phyloP scores from a whole-genome alignment of 2,797 vertebrate species.

The Graptemys geographica region DNA sequence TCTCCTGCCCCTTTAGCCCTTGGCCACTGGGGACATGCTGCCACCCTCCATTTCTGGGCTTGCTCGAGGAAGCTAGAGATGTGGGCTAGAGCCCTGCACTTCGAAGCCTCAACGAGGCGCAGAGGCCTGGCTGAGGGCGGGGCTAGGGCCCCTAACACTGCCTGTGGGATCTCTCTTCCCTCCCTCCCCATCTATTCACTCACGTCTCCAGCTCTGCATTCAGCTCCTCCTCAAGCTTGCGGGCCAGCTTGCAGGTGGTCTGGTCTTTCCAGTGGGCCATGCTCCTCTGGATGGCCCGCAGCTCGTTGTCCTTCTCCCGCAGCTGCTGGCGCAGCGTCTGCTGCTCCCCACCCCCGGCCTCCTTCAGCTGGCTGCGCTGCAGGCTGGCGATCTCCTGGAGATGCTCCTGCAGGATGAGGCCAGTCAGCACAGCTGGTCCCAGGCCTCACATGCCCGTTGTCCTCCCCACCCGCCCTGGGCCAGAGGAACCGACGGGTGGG shows the following conservation, averaged over 20 bases:
- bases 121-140: no score
- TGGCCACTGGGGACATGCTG: background rate
- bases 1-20: background rate
- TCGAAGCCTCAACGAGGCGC: no score
- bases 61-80: no score
- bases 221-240: conserved; percentile 82
- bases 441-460: background rate
- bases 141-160: no score
- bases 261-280: conserved; percentile 82
- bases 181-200: background rate
- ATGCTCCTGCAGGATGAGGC: conserved; percentile 80
- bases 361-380: conserved; percentile 62
- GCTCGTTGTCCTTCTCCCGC: conserved; percentile 80
- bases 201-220: conserved; percentile 83
- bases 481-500: background rate
- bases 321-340: conserved; percentile 77
- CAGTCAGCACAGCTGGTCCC: conserved; percentile 77
- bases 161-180: background rate
- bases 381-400: conserved; percentile 82
- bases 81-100: no score
- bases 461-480: background rate
- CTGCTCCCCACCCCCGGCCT: conserved; percentile 43
- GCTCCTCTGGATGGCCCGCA: conserved; percentile 79
- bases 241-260: conserved; percentile 76
- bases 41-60: no score